Evolutionary conservation across 2,113 vertebrate genomes (phyloP), one percentile per base, ranked within the genome.

Genomic region (Salvelinus alpinus): DNA sequence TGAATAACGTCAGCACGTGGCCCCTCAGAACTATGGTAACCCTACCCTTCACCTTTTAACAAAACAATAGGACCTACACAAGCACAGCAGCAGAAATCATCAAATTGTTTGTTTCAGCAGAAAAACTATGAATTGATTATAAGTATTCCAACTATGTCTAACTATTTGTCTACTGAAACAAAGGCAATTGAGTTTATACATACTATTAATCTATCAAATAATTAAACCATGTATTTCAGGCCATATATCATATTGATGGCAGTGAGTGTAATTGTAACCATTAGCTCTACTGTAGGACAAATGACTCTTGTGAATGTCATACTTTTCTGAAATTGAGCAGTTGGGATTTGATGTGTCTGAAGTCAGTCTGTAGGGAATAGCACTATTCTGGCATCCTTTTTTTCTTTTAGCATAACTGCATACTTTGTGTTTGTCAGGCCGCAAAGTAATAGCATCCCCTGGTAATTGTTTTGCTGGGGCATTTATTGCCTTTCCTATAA

Each of bases 401-500:
- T 75, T 18, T 54, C 16, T 77, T 27, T 4, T 1, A 22, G 31
- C 48, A 71, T 11, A 20, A 44, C 70, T 59, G 67, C 60, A 74
- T 72, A 64, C 73, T 72, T 78, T 47, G 51, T 16, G 16, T 14
- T 16, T 5, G 51, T 4, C 16, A 1, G 51, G 51, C 51, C 51
- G 16, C 12, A 18, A 54, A 54, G 13, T 4, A 18, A 18, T 18
- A 54, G 51, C 51, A 54, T 18, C 16, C 13, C 51, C 51, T 54
- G 51, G 51, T 54, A 54, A 54, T 54, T 54, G 77, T 87, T 85
- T 79, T 70, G 76, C 78, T 78, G 78, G 87, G 73, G 74, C 80
- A 70, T 88, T 84, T 80, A 74, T 78, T 77, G 77, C 73, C 69
- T 69, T 78, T 48, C 73, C 78, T 80, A 71, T 75, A 64, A 82